Conservation (phyloP, 2,888 invertebrate genomes). For the Pterobdella sp. region DNA sequence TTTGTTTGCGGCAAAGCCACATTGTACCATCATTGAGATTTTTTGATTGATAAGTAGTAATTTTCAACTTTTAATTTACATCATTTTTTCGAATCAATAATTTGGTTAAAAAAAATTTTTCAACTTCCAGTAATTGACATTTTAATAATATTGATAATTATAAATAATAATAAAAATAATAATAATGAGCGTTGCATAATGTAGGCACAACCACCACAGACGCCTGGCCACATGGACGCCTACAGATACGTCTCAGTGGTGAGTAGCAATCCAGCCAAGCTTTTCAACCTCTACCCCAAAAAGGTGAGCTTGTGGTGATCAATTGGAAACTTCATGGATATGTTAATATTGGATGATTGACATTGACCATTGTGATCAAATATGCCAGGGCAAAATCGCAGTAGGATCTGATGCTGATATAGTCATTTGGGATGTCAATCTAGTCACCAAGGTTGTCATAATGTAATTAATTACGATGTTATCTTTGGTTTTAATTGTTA, state of each 20-base stretch:
- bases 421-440: slow-evolving; percentile 86
- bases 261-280: slow-evolving; percentile 80
- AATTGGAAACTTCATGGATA: background rate
- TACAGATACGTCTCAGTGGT: slow-evolving; percentile 91
- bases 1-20: too few species aligned
- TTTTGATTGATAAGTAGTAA: too few species aligned
- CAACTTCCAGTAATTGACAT: too few species aligned
- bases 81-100: too few species aligned
- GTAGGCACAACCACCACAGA: too few species aligned
- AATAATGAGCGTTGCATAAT: too few species aligned
- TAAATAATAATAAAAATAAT: too few species aligned
- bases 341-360: background rate
- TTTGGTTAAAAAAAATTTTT: too few species aligned
- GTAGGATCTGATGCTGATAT: slow-evolving; percentile 92
- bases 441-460: slow-evolving; percentile 65
- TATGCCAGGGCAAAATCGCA: slow-evolving; percentile 69
- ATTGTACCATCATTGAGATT: too few species aligned
- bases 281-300: slow-evolving; percentile 90
- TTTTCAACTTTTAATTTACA: too few species aligned
- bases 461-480: background rate
- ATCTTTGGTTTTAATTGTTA: background rate
- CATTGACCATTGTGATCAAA: background rate
- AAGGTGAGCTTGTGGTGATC: slow-evolving; percentile 57
- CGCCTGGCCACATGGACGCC: slow-evolving; percentile 75
- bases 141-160: too few species aligned